Evolutionary conservation across 1,140 invertebrate genomes (phyloP).

Genomic region (Acromyrmex heyeri): DNA sequence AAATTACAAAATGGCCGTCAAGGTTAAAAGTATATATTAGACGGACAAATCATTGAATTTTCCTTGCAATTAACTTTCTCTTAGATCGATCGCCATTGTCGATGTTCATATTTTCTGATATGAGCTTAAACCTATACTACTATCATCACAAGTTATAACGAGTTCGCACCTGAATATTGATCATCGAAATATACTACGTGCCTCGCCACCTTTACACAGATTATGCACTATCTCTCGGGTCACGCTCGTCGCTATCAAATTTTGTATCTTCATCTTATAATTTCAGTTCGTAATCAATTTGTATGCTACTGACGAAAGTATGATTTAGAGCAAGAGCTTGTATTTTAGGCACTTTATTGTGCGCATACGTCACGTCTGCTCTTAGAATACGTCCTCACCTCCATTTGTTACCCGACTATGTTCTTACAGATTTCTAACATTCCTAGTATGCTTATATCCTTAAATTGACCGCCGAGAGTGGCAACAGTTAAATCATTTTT

Average conservation of each 20-base stretch:
- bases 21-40: background rate
- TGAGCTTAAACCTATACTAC: background rate
- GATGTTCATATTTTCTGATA: background rate
- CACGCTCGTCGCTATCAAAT: background rate
- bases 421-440: background rate
- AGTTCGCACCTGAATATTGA: constrained; percentile 53
- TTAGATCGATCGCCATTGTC: background rate
- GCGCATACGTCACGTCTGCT: background rate
- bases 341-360: background rate
- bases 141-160: background rate
- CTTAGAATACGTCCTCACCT: too few species aligned
- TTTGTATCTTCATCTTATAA: background rate
- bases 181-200: constrained; percentile 38
- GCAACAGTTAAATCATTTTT: background rate
- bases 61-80: background rate
- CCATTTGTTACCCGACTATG: too few species aligned
- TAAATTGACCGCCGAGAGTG: background rate
- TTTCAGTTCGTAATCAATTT: background rate
- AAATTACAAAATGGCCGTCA: constrained; percentile 13
- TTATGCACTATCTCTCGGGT: background rate
- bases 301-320: background rate
- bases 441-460: background rate
- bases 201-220: constrained; percentile 29
- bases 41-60: background rate
- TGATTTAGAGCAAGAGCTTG: background rate